These are phyloP conservation scores for Huso huso DNA, from an alignment of 2,797 vertebrate genomes.

Conservation along the genomic window DNA sequence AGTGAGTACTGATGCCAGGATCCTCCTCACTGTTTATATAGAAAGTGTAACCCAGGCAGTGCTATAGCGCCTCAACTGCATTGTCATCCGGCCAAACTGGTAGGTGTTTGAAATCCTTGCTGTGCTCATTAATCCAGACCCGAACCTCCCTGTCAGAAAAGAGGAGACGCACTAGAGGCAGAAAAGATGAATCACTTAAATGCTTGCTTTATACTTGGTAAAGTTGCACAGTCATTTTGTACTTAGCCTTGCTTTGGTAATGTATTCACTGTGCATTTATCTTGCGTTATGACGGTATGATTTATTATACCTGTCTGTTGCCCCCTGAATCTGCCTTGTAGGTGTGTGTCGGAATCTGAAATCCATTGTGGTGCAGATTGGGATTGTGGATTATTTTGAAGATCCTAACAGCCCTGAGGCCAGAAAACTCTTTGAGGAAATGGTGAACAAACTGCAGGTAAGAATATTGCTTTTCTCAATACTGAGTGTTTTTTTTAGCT, in stretches of 20 bases:
- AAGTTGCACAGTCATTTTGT: background rate
- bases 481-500: no score
- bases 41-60: background rate
- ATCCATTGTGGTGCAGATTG: conserved; percentile 70
- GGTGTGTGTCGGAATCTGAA: conserved; percentile 76
- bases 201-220: background rate
- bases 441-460: conserved; percentile 78
- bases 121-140: no score
- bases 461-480: background rate
- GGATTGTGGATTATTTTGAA: conserved; percentile 76
- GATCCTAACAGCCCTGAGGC: conserved; percentile 72
- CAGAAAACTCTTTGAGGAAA: conserved; percentile 76
- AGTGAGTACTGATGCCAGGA: conserved; percentile 63
- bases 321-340: conserved; percentile 30
- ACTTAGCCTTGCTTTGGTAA: no score
- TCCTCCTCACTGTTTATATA: background rate
- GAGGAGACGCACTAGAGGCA: background rate
- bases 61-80: background rate
- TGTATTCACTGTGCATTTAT: no score
- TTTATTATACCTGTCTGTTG: background rate
- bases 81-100: background rate
- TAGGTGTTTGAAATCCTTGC: no score
- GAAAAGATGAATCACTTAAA: background rate
- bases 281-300: no score
- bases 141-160: background rate